Base-by-base conservation (phyloP, 2,797 vertebrate genomes). In the Etheostoma perlongum region DNA sequence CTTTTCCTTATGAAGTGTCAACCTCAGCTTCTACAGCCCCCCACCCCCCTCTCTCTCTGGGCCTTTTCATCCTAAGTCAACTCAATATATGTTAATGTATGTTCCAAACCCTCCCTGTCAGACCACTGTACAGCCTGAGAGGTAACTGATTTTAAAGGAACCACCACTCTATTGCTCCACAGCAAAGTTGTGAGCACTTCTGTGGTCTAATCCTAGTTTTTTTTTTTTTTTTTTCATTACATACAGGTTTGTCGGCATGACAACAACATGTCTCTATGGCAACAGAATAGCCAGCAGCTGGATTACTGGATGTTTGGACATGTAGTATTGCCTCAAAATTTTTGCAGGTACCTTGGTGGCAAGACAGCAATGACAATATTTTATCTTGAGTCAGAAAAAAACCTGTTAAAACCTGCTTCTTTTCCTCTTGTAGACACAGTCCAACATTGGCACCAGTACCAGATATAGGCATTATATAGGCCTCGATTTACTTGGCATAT, bases 211-310 rank as follows among this genome's bases (percentile, higher is more conserved):
- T 60, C 48, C 73, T 59, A 57, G 68, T 79, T 21, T 75, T 81
- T 75, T 76, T 71, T 74, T 70, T 70, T 78, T 25, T 75, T 82
- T 75, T 76, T 71, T 74, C 70, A 78, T 84, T 83, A 78, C 67
- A 74, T 77, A 66, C 53, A 67, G 77, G 72, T 75, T 85, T 85
- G 92, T 93, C 85, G 83, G 88, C 91, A 91, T 88, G 92, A 93
- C 92, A 91, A 93, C 90, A 92, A 87, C 86, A 55, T 25, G 68
- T 94, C 71, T 79, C 94, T 84, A 92, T 95, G 88, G 88, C 88
- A 93, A 95, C 93, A 76, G 81, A 58, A 15, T 64, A 82, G 85
- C 86, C 76, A 74, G 82, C 63, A 86, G 84, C 79, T 72, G 57
- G 62, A 78, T 85, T 86, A 67, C 36, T 47, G 40, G 27, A 72